phyloP scores from a whole-genome alignment of 2,113 vertebrate species.

The Rana temporaria region DNA sequence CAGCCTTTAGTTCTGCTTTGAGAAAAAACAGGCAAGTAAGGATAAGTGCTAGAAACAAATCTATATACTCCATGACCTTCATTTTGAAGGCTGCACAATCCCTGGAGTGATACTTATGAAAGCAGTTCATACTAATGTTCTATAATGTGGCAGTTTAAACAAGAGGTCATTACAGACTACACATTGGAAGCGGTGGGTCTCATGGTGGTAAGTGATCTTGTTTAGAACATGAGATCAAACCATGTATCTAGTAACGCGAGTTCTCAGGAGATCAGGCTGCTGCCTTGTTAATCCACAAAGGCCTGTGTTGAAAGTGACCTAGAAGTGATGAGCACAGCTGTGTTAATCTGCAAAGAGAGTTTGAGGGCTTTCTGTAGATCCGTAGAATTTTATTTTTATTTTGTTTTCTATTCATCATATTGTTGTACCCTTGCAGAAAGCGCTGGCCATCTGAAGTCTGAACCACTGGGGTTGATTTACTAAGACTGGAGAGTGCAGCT shows the following conservation, averaged over 20 bases:
- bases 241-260: neutral
- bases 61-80: neutral
- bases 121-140: neutral
- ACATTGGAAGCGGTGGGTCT: neutral
- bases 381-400: no score
- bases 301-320: no score
- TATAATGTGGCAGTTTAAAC: neutral
- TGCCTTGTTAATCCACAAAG: conserved; percentile 10
- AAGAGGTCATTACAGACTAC: conserved; percentile 3
- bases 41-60: neutral
- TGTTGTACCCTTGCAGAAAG: no score
- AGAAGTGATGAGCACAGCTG: no score
- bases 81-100: conserved; percentile 12
- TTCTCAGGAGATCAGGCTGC: neutral
- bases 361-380: no score
- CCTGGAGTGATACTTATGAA: neutral
- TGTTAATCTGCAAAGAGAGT: no score
- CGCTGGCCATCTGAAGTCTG: no score
- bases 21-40: no score
- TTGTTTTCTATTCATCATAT: no score
- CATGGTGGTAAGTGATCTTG: conserved; percentile 1
- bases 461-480: no score
- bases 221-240: neutral
- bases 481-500: no score
- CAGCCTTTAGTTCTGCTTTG: no score